These are phyloP conservation scores for Apis mellifera DNA, from an alignment of 1,140 invertebrate genomes.

Conservation along the genomic window Amel_HAv3.1 CM009935.2:8312001-8312500, in stretches of 20 bases:
- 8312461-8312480: no score
- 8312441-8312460: no score
- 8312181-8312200: conserved; percentile 8
- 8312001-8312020: no score
- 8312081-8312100: neutral
- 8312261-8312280: conserved; percentile 6
- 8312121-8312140: neutral
- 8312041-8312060: no score
- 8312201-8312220: conserved; percentile 32
- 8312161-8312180: neutral
- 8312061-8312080: no score
- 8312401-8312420: no score
- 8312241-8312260: neutral
- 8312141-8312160: neutral
- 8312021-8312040: no score
- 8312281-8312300: conserved; percentile 1
- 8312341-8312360: neutral
- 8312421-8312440: no score
- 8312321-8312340: neutral
- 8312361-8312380: neutral
- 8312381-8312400: no score
- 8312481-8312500: no score
- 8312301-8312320: neutral
- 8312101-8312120: neutral
- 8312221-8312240: neutral